Conservation (phyloP, 2,113 vertebrate genomes). For the Neolamprologus falcicula region DNA sequence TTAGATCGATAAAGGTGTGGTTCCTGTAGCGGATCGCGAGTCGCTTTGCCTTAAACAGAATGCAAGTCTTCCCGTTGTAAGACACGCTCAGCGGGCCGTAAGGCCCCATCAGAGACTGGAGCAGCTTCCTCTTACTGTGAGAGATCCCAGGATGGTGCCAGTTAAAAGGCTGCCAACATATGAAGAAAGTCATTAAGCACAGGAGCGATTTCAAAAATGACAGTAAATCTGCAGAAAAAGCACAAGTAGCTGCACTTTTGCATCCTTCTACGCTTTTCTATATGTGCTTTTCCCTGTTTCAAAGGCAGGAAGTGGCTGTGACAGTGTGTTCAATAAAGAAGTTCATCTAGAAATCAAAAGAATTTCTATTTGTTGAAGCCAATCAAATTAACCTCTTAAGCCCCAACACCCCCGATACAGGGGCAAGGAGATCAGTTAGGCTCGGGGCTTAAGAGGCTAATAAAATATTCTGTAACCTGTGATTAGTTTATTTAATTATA, state of each 20-base stretch:
- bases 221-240: not conserved
- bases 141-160: conserved; percentile 68
- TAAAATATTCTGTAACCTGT: not conserved
- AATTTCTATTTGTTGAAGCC: not conserved
- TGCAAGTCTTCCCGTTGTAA: conserved; percentile 81
- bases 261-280: not conserved
- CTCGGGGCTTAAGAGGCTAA: not conserved
- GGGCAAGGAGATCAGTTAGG: not conserved
- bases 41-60: conserved; percentile 91
- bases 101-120: conserved; percentile 68
- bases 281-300: not conserved
- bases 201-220: not conserved
- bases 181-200: not conserved
- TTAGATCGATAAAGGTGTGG: conserved; percentile 85
- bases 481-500: not conserved
- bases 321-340: not conserved
- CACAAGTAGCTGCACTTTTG: not conserved
- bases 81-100: conserved; percentile 81
- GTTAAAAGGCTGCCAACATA: conserved; percentile 64
- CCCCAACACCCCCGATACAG: not conserved
- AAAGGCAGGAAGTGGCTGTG: not conserved
- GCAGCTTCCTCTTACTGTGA: conserved; percentile 68
- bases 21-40: conserved; percentile 85
- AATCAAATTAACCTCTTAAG: not conserved
- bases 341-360: not conserved